A percentile compares a stretch with the other conserved stretches of the same genome.
Conservation (phyloP, 53 echinoderm and acorn worm species). For the Patiria pectinifera region DNA sequence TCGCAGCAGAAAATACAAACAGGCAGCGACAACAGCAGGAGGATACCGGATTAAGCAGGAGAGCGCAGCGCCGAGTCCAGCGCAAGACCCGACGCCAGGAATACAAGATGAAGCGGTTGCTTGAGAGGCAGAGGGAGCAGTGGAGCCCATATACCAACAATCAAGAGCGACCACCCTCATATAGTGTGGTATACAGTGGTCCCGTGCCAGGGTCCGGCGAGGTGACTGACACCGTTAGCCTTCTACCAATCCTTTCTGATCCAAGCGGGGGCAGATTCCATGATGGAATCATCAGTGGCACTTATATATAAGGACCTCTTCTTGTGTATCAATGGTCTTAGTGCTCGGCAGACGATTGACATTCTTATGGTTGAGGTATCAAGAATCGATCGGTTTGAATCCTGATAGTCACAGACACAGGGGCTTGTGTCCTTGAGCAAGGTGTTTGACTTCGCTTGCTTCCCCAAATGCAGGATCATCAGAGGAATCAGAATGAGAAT, state of each 20-base stretch:
- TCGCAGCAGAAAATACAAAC: not conserved
- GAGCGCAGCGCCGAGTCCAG: conserved; percentile 7
- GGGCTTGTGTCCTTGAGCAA: too few species aligned
- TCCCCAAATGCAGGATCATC: too few species aligned
- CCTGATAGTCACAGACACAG: too few species aligned
- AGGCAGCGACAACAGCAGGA: not conserved
- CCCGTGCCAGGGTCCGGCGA: not conserved
- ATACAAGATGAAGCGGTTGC: not conserved
- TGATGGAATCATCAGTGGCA: not conserved
- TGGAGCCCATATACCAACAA: not conserved
- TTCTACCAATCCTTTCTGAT: not conserved
- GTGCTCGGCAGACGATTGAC: too few species aligned
- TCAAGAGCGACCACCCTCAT: not conserved
- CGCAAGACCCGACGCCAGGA: conserved; percentile 30
- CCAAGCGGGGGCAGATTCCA: not conserved
- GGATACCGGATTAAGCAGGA: not conserved
- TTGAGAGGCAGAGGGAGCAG: not conserved
- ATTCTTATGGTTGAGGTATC: too few species aligned
- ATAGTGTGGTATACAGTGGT: not conserved
- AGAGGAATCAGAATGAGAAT: too few species aligned
- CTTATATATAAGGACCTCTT: not conserved
- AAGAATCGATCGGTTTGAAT: too few species aligned
- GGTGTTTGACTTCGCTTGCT: too few species aligned
- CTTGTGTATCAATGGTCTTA: too few species aligned
- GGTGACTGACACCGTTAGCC: conserved; percentile 18